Evolutionary conservation across 2,113 vertebrate genomes (phyloP), one percentile per base, ranked within the genome.

Genomic region (Anguilla japonica): DNA sequence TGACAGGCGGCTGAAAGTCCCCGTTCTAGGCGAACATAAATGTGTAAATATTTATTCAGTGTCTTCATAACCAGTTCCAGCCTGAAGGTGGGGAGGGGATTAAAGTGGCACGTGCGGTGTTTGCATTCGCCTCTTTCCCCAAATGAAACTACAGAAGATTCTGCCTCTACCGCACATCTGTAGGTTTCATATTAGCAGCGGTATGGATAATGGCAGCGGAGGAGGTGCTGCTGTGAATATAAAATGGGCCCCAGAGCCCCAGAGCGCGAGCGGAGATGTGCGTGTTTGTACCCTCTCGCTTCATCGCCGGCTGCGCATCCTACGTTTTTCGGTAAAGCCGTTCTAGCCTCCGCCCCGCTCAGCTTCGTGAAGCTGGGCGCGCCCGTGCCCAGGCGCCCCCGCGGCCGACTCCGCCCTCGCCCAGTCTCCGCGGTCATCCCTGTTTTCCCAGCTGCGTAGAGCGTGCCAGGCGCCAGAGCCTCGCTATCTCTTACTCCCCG

Each of bases 1-100:
- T 67, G 83, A 60, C 29, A 63, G 39, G 83, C 41, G 18, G 18
- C 83, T 41, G 83, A 2, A 85, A 75, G 78, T 78, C 84, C 34
- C 41, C 46, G 63, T 46, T 85, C 41, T 50, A 18, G 41, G 71
- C 11, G 60, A 41, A 22, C 43, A 43, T 85, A 75, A 34, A 85
- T 75, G 67, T 39, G 60, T 85, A 85, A 78, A 85, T 78, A 85
- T 85, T 85, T 78, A 85, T 85, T 22, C 75, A 85, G 50, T 85
- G 53, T 39, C 82, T 60, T 83, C 56, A 63, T 83, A 83, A 83
- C 26, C 11, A 50, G 41, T 2, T 22, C 1, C 1, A 26, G 20
- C 26, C 81, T 53, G 53, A 82, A 40, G 81, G 26, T 16, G 81
- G 79, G 18, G 18, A 43, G 16, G 40, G 79, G 81, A 53, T 82